Evolutionary conservation across 2,113 vertebrate genomes (phyloP).

Genomic region (Labrus mixtus): DNA sequence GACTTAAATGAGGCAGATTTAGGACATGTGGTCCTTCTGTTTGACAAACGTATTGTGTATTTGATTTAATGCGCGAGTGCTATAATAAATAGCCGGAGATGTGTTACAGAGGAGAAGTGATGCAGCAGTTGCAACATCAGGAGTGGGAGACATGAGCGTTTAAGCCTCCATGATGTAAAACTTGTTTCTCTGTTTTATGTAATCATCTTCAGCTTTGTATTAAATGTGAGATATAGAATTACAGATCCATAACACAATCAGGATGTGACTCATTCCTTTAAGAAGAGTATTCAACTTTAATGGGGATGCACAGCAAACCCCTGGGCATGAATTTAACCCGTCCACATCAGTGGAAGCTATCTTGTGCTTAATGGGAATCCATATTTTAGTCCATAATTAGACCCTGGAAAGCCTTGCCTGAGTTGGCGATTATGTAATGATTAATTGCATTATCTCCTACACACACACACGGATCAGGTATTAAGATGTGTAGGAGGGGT

Average conservation of each 20-base stretch:
- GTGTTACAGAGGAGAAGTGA: constrained; percentile 42
- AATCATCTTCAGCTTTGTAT: constrained; percentile 5
- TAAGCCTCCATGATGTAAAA: constrained; percentile 21
- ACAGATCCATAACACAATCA: not conserved
- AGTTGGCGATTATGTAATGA: constrained; percentile 49
- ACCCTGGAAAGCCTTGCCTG: constrained; percentile 31
- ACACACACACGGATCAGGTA: constrained; percentile 41
- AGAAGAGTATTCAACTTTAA: constrained; percentile 23
- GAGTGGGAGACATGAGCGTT: constrained; percentile 28
- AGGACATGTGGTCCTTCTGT: not conserved
- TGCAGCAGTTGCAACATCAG: constrained; percentile 32
- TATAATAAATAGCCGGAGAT: constrained; percentile 27
- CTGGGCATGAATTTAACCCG: constrained; percentile 37
- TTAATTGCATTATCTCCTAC: constrained; percentile 53
- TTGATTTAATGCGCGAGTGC: not conserved
- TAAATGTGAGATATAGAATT: not conserved
- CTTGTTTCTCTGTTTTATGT: not conserved
- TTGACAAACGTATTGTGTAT: not conserved
- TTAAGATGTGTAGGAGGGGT: constrained; percentile 34
- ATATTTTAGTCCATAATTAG: constrained; percentile 64
- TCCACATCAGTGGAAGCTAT: constrained; percentile 24
- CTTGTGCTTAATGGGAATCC: constrained; percentile 45
- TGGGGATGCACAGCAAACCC: constrained; percentile 24
- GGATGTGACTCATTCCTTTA: constrained; percentile 5
- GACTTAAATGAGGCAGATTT: not conserved